A percentile compares a stretch with the other conserved stretches of the same genome.
These are phyloP conservation scores for Antheraea yamamai DNA, from an alignment of 2,888 invertebrate species.

Conservation along the genomic window DNA sequence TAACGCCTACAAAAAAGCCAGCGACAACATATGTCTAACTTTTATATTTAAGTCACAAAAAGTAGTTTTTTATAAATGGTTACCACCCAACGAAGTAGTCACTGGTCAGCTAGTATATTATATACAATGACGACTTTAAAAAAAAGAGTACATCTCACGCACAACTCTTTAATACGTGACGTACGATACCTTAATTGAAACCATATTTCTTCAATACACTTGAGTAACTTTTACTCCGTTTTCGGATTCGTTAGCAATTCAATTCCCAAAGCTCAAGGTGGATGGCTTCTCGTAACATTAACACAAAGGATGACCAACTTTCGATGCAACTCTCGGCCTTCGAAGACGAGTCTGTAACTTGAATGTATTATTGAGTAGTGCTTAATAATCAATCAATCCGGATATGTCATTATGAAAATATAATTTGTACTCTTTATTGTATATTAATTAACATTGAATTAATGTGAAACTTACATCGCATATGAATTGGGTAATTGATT, in stretches of 20 bases:
- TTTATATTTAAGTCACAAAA: too few relatives aligned
- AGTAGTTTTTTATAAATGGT: too few relatives aligned
- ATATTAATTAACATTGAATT: background rate
- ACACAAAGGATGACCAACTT: constrained; percentile 40
- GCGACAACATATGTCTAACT: too few relatives aligned
- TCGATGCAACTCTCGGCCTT: constrained; percentile 33
- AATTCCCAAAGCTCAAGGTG: constrained; percentile 41
- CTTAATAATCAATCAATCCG: constrained; percentile 3
- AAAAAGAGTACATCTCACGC: constrained; percentile 1
- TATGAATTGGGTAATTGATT: background rate
- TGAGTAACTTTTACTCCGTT: constrained; percentile 27
- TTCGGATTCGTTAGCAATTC: constrained; percentile 28
- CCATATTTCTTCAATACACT: constrained; percentile 7
- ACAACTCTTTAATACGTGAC: background rate
- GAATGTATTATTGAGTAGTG: background rate
- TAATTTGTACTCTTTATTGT: background rate
- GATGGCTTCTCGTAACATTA: constrained; percentile 29
- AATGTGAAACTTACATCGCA: background rate
- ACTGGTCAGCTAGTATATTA: background rate
- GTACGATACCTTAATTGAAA: background rate
- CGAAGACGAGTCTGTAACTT: constrained; percentile 20
- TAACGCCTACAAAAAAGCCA: too few relatives aligned
- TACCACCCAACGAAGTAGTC: too few relatives aligned
- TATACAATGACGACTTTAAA: background rate
- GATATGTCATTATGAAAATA: background rate